Evolutionary conservation across 1,140 invertebrate genomes (phyloP).

Genomic region (Drosophila setifemur): DNA sequence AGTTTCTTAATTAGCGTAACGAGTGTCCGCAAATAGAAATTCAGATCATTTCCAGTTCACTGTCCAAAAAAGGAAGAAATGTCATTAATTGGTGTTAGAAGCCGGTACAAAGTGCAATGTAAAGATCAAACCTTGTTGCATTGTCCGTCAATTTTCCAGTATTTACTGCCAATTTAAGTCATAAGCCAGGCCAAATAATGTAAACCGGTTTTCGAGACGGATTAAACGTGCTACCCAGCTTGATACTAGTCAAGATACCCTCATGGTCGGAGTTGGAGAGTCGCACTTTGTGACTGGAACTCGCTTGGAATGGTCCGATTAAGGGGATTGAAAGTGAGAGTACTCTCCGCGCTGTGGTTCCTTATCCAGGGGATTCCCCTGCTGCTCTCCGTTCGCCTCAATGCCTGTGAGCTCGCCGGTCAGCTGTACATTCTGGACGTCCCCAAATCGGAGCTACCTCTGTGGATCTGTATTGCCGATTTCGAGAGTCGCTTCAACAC

Average conservation of each 20-base stretch:
- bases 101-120: slow-evolving; percentile 32
- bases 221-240: slow-evolving; percentile 18
- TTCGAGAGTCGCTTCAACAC: slow-evolving; percentile 76
- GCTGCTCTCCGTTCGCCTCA: slow-evolving; percentile 38
- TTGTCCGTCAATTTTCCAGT: slow-evolving; percentile 40
- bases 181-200: slow-evolving; percentile 48
- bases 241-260: slow-evolving; percentile 11
- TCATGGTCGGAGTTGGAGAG: slow-evolving; percentile 14
- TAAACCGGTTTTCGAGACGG: slow-evolving; percentile 42
- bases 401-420: slow-evolving; percentile 84
- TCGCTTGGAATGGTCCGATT: slow-evolving; percentile 36
- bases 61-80: slow-evolving; percentile 1
- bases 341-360: slow-evolving; percentile 4
- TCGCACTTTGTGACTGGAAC: slow-evolving; percentile 37
- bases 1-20: slow-evolving; percentile 12
- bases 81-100: slow-evolving; percentile 13
- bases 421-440: slow-evolving; percentile 71
- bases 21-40: slow-evolving; percentile 8
- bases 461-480: slow-evolving; percentile 70
- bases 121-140: slow-evolving; percentile 28
- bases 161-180: slow-evolving; percentile 42
- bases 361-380: slow-evolving; percentile 22
- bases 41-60: slow-evolving; percentile 17
- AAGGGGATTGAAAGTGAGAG: slow-evolving; percentile 24
- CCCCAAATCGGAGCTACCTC: slow-evolving; percentile 58